Percentiles rank a stretch among this genome's conserved stretches.
These are phyloP conservation scores for Drosophila arawakana DNA, from an alignment of 1,140 invertebrate species.

Conservation along the genomic window DNA sequence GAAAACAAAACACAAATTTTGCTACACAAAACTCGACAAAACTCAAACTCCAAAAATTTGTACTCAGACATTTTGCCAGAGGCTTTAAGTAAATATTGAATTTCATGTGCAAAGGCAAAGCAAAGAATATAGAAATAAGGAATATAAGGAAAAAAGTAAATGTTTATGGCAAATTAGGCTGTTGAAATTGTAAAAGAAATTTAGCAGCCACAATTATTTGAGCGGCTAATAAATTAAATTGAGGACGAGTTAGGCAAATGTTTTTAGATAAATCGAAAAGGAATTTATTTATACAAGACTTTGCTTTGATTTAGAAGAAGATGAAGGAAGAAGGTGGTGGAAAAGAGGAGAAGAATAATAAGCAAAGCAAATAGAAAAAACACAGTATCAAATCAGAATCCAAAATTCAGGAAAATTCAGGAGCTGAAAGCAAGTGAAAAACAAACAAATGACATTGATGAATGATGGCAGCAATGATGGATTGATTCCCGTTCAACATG, in stretches of 20 bases:
- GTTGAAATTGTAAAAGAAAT: slow-evolving; percentile 35
- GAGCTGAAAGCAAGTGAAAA: slow-evolving; percentile 28
- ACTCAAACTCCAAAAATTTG: too few species aligned
- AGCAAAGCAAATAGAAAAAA: slow-evolving; percentile 13
- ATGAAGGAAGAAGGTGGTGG: background rate
- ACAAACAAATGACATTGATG: slow-evolving; percentile 76
- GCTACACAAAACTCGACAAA: too few species aligned
- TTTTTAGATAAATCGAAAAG: slow-evolving; percentile 26
- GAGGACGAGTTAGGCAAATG: slow-evolving; percentile 3
- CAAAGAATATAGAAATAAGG: background rate
- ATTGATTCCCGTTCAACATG: slow-evolving; percentile 57
- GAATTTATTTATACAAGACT: slow-evolving; percentile 1
- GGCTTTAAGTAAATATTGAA: background rate
- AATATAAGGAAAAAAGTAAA: background rate
- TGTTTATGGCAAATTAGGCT: slow-evolving; percentile 42
- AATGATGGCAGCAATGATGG: slow-evolving; percentile 72
- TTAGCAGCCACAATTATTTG: slow-evolving; percentile 6
- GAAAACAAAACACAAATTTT: too few species aligned
- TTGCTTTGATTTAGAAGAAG: slow-evolving; percentile 31
- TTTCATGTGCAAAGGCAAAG: background rate
- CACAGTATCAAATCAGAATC: slow-evolving; percentile 16
- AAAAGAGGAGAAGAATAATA: slow-evolving; percentile 22
- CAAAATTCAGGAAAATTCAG: background rate
- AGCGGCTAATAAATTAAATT: slow-evolving; percentile 45
- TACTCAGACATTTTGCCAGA: background rate